Evolutionary conservation across 2,888 invertebrate genomes (phyloP), one percentile per base, ranked within the genome.

Genomic region (Tetragonisca angustula): DNA sequence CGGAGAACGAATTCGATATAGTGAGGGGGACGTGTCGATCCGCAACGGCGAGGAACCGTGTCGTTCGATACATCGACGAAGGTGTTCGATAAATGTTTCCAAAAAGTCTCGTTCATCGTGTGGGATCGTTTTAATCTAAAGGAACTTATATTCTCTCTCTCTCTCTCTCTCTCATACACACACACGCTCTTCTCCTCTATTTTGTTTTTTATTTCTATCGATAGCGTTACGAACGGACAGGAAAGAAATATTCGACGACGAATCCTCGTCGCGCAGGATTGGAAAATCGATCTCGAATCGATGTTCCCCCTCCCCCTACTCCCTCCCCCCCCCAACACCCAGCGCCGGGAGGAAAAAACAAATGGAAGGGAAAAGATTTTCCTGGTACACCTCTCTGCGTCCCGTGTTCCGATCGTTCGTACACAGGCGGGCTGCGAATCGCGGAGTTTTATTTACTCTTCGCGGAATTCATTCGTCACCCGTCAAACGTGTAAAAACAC

Each of bases 381-480:
- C 19, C 32, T 27, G 61, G 24, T 24, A 49, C 67, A 24, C 27
- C 69, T 62, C 73, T 43, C 43, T 43, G 62, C 27, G 6, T 50
- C 13, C 6, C 36, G 50, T 70, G 76, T 67, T 56, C 49, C 43
- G 27, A 71, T 59, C 67, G 75, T 64, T 64, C 59, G 64, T 27
- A 68, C 62, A 62, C 54, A 59, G 52, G 15, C 74, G 43, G 13
- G 6, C 43, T 43, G 43, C 54, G 59, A 70, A 69, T 61, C 68
- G 76, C 72, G 32, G 32, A 61, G 64, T 52, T 72, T 77, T 77
- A 72, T 77, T 77, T 64, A 56, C 64, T 27, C 72, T 50, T 72
- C 54, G 19, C 52, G 27, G 64, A 77, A 72, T 64, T 62, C 72
- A 72, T 56, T 77, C 77, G 62, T 76, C 64, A 64, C 43, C 71